Evolutionary conservation across 2,888 invertebrate species (phyloP).

Genomic region (Idaea biselata): DNA sequence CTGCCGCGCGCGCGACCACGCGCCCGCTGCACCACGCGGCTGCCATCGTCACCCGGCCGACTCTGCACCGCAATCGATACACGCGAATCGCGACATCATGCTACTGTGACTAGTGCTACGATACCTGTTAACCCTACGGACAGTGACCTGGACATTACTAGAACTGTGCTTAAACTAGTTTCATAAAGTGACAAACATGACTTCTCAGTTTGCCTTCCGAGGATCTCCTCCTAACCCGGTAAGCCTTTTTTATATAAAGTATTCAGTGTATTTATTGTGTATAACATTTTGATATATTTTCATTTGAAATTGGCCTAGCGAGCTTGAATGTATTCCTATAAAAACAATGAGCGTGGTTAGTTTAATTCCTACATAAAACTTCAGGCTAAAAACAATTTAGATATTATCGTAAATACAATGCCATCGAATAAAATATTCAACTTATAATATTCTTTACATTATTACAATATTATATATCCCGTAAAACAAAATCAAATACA

Average conservation of each 20-base stretch:
- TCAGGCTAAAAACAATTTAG: not conserved
- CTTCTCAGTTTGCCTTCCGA: conserved; percentile 77
- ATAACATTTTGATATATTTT: conserved; percentile 23
- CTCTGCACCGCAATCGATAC: conserved; percentile 63
- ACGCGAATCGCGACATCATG: conserved; percentile 56
- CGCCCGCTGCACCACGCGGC: conserved; percentile 78
- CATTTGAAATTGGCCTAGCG: conserved; percentile 42
- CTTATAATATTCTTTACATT: not conserved
- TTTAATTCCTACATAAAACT: conserved; percentile 16
- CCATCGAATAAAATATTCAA: not conserved
- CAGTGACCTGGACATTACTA: conserved; percentile 59
- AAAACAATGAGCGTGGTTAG: conserved; percentile 17
- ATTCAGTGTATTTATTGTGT: conserved; percentile 3
- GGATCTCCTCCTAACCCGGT: conserved; percentile 79
- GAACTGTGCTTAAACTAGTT: conserved; percentile 54
- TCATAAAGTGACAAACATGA: conserved; percentile 63
- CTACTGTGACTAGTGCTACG: conserved; percentile 71
- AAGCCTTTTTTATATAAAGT: conserved; percentile 31
- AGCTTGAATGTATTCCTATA: conserved; percentile 28
- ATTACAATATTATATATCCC: not conserved
- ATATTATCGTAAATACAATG: not conserved
- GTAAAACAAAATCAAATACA: not conserved
- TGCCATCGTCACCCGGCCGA: conserved; percentile 61
- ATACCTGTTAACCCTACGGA: conserved; percentile 27
- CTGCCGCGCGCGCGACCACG: conserved; percentile 82